Conservation (phyloP, 2,797 vertebrate species). For the Pseudomugil tenellus region DNA sequence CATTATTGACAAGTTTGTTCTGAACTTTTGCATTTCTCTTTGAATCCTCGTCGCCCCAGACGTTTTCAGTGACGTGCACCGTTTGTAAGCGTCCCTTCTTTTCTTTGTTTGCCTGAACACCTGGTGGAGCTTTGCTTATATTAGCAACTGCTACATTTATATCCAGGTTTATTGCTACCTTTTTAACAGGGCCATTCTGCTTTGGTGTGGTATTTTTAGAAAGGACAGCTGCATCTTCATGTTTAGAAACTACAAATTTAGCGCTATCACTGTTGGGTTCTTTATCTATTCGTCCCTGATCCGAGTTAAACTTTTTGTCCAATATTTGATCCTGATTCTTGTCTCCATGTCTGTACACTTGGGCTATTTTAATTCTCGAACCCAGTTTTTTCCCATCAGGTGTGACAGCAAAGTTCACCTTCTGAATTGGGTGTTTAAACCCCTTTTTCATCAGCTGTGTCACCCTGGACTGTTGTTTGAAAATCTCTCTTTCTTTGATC, state of each 20-base stretch:
- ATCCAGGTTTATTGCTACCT: conserved; percentile 51
- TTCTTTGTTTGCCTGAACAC: conserved; percentile 38
- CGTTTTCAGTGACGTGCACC: conserved; percentile 1
- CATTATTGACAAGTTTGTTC: conserved; percentile 3
- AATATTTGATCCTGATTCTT: conserved; percentile 11
- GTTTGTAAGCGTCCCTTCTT: conserved; percentile 19
- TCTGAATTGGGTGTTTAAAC: conserved; percentile 68
- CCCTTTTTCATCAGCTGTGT: conserved; percentile 31
- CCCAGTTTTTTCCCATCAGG: conserved; percentile 18
- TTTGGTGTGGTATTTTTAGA: conserved; percentile 23
- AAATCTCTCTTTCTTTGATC: conserved; percentile 64
- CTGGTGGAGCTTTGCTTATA: conserved; percentile 39
- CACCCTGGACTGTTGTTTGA: conserved; percentile 31
- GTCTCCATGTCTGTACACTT: conserved; percentile 64
- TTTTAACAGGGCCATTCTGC: conserved; percentile 18
- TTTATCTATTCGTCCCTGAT: neutral
- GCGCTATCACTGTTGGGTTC: neutral
- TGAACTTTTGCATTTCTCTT: conserved; percentile 15
- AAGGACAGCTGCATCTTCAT: conserved; percentile 1
- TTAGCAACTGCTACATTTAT: conserved; percentile 14
- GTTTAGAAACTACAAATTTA: conserved; percentile 7
- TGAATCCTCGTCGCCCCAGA: neutral
- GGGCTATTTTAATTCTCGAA: conserved; percentile 26
- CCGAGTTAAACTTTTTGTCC: neutral
- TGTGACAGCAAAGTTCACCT: conserved; percentile 29